These are phyloP conservation scores for Eidolon dupreanum DNA, from an alignment of 2,797 vertebrate genomes.

Conservation along the genomic window DNA sequence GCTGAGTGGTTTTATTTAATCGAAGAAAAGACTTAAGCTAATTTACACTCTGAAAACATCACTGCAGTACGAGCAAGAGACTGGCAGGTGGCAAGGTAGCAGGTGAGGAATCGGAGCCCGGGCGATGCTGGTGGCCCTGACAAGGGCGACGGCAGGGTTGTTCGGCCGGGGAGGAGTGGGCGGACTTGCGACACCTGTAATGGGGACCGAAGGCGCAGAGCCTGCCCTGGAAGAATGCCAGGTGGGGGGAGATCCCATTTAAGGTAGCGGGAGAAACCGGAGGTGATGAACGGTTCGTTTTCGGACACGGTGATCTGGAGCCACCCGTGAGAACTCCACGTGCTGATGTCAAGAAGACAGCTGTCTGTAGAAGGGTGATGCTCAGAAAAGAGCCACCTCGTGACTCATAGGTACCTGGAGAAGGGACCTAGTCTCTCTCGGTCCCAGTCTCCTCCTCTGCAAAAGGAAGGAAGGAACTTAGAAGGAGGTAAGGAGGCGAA, in stretches of 20 bases:
- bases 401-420: not conserved
- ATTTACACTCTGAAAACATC: not conserved
- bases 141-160: accelerated
- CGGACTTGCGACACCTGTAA: not conserved
- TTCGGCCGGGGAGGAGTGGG: not conserved
- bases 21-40: too few relatives aligned
- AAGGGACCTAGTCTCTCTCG: accelerated
- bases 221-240: accelerated
- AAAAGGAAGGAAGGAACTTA: not conserved
- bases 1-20: not conserved
- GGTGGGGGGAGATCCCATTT: not conserved
- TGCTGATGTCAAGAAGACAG: not conserved
- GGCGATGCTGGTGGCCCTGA: too few relatives aligned
- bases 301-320: accelerated
- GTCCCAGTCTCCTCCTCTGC: not conserved
- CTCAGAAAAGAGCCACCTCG: not conserved
- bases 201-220: too few relatives aligned
- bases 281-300: accelerated
- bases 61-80: accelerated
- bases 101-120: too few relatives aligned
- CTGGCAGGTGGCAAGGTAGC: not conserved
- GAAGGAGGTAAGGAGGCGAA: too few relatives aligned
- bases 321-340: not conserved
- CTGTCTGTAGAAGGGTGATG: not conserved
- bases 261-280: not conserved